Evolutionary conservation across 2,113 vertebrate genomes (phyloP), one percentile per base, ranked within the genome.

Genomic region (Eidolon helvum): DNA sequence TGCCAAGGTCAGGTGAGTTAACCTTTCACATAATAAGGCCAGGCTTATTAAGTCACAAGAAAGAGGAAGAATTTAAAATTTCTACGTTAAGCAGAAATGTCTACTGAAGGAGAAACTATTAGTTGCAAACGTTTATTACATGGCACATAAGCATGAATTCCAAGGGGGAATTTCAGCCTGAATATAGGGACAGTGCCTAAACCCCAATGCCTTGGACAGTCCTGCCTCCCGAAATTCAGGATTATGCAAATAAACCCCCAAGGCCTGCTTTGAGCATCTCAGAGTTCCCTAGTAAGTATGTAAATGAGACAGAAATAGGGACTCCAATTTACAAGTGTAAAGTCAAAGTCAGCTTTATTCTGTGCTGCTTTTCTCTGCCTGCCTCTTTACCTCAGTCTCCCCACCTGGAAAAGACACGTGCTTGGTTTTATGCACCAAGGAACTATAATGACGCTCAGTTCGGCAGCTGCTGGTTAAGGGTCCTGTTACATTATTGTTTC

Each of bases 391-490:
- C 79, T 90, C 63, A 38, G 88, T 92, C 50, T 83, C 63, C 45
- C 45, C 38, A 68, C 40, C 74, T 87, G 57, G 80, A 84, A 87
- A 63, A 87, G 75, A 40, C 12, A 28, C 0, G 0, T 2, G 35
- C 68, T 82, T 53, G 33, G 55, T 65, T 94, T 96, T 88, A 50
- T 50, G 71, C 19, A 50, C 45, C 43, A 40, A 45, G 50, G n/a
- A 48, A 69, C 38, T 66, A 6, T 57, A 48, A 78, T 33, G 50
- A 78, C 2, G 3, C 43, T 88, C 33, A 35, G 43, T 40, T 43
- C 83, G 77, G 94, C 90, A 83, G 85, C 92, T 92, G 94, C 80
- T 92, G 35, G 87, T 94, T 80, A 84, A 89, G 90, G 96, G 63
- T 86, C 94, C 28, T 68, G 77, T 82, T 69, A 22, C 50, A 19